Evolutionary conservation across 2,888 invertebrate species (phyloP), one percentile per base, ranked within the genome.

Genomic region (Polia nebulosa): DNA sequence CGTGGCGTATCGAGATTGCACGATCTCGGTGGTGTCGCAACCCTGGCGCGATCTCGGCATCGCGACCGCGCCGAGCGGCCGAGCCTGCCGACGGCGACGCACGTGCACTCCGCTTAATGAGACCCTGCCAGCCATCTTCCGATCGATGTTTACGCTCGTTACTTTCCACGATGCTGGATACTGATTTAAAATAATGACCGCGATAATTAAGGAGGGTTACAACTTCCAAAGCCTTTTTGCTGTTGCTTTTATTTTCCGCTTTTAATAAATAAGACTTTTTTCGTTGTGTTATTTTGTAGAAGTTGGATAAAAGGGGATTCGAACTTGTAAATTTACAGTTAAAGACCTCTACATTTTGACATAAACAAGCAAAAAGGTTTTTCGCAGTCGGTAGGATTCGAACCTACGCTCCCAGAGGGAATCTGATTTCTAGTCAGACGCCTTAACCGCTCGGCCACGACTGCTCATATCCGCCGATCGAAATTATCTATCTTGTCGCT

Each of bases 351-450:
- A 29, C 8, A 34, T 13, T 32, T 15, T 22, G 22, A 22, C 6
- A 32, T 0, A 47, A 53, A 34, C 25, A 27, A 15, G 32, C 65
- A 66, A 84, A 87, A 86, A 85, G 15, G 82, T 61, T 65, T 3
- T 87, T 86, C 97, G 97, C 97, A 97, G 97, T 97, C 97, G 97
- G 97, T 97, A 97, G 97, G 97, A 97, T 97, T 97, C 97, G 97
- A 97, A 97, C 97, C 97, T 97, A 97, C 97, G 97, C 97, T 97
- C 97, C 97, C 97, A 97, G 97, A 97, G 97, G 97, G 97, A 97
- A 97, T 97, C 97, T 97, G 97, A 97, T 97, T 97, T 97, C 97
- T 97, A 97, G 97, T 97, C 97, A 97, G 97, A 97, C 97, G 97
- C 97, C 97, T 97, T 97, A 97, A 97, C 97, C 97, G 97, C 97